A percentile compares a stretch with the other conserved stretches of the same genome.
Conservation (phyloP, 2,797 vertebrate genomes). For the Alouatta caraya region DNA sequence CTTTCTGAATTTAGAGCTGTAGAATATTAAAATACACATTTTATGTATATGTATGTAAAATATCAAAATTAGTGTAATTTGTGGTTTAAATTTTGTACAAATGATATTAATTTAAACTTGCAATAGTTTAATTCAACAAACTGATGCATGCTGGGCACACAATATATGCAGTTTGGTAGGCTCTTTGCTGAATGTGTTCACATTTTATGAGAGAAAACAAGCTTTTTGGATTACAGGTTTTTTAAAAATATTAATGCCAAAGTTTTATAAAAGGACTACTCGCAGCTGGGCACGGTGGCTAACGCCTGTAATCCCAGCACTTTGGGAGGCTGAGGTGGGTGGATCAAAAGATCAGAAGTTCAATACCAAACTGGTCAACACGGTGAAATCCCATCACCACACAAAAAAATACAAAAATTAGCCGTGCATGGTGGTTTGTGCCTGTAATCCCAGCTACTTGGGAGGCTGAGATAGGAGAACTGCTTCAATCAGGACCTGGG, state of each 20-base stretch:
- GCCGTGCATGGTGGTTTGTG: too few species aligned
- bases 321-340: too few species aligned
- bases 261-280: neutral
- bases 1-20: neutral
- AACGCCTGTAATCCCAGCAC: too few species aligned
- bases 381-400: too few species aligned
- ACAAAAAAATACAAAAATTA: too few species aligned
- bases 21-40: neutral
- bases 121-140: neutral
- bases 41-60: neutral
- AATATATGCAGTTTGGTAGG: neutral
- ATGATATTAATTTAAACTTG: neutral
- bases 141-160: fast-evolving
- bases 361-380: too few species aligned
- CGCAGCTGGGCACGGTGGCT: too few species aligned
- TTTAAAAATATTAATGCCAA: neutral
- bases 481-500: too few species aligned
- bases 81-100: neutral
- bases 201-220: neutral
- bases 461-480: too few species aligned
- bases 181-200: neutral
- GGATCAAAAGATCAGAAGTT: too few species aligned
- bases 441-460: too few species aligned
- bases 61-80: neutral
- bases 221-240: neutral